Evolutionary conservation across 2,113 vertebrate species (phyloP), one percentile per base, ranked within the genome.

Genomic region (Odontophorus gujanensis): DNA sequence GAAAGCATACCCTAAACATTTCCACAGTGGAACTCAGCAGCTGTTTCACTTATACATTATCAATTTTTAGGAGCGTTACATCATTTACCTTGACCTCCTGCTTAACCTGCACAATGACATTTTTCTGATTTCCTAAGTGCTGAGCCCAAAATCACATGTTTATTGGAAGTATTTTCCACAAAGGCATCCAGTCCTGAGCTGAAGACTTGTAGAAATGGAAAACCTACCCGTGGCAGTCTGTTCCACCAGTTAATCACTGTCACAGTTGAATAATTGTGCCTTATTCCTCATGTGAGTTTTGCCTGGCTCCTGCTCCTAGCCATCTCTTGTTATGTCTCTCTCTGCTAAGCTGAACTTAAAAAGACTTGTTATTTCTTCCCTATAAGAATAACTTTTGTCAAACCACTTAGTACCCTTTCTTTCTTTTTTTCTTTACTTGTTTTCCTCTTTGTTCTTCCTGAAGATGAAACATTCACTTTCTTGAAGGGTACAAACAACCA

Each of bases 191-290:
- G 58, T 84, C 57, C 77, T 87, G 62, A 87, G 73, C 57, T 84
- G 89, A 90, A 90, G 58, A 79, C 88, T 61, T 93, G 90, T 94
- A 92, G 90, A 79, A 92, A 94, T 89, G 96, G 94, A 96, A 96
- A 96, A 93, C 90, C 73, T 88, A 93, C 80, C 73, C 1, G 2
- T 81, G 69, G 47, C 51, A 89, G 78, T 59, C 85, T 95, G 88
- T 94, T 93, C 90, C 83, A 57, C 76, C 86, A 66, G 51, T 84
- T 96, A 93, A 93, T 92, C 66, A 50, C 59, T 90, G 65, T 13
- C 51, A 72, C 61, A 92, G 76, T 4, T 72, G 69, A 92, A 87
- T 57, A 75, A 72, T 53, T 84, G 57, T 84, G 66, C 92, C 74
- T 93, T 93, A 81, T 90, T 94, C 68, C 51, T 84, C 47, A 30